Evolutionary conservation across 1,140 invertebrate species (phyloP), one percentile per base, ranked within the genome.

Genomic region (Ylistrum balloti): DNA sequence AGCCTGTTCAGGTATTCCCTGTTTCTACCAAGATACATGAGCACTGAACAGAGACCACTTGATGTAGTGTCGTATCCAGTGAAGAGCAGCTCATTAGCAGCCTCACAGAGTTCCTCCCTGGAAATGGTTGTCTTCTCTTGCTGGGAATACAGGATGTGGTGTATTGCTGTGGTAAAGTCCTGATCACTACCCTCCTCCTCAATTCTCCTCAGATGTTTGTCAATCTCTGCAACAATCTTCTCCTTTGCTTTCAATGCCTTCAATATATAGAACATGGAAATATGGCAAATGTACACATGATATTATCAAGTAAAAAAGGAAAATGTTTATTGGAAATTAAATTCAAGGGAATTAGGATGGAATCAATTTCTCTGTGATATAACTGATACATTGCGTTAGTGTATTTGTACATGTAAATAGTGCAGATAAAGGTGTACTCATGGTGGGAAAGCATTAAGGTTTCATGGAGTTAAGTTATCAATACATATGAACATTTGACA

Each of bases 1-100:
- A 95, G 86, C 74, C 89, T 93, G 28, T 92, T n/a, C 10, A 95
- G 48, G 33, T 93, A 93, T 38, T 91, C 86, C 5, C 91, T 91
- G 28, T 94, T 86, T 86, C 92, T 90, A 2, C 90, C 92, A 15
- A 95, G 89, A 38, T 93, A 90, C 32, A 93, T 88, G 0, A 95
- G 33, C 28, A 93, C 87, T 2, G 93, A 93, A 32, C 93, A 92
- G 28, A 92, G 56, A 17, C 92, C 90, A 88, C 94, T 94, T 22
- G 94, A 87, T 9, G 85, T 91, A 9, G 93, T 95, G 85, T 93
- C 92, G 87, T 93, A 93, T 15, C 93, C 93, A 13, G 94, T 92
- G 74, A 95, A 94, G 35, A 95, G 45, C 7, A 94, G 91, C 85
- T 94, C 94, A 28, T 94, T 90, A 32, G 92, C 90, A 15, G 93